These are phyloP conservation scores for Chloroclystis v-ata DNA, from an alignment of 2,888 invertebrate species.

Conservation along the genomic window DNA sequence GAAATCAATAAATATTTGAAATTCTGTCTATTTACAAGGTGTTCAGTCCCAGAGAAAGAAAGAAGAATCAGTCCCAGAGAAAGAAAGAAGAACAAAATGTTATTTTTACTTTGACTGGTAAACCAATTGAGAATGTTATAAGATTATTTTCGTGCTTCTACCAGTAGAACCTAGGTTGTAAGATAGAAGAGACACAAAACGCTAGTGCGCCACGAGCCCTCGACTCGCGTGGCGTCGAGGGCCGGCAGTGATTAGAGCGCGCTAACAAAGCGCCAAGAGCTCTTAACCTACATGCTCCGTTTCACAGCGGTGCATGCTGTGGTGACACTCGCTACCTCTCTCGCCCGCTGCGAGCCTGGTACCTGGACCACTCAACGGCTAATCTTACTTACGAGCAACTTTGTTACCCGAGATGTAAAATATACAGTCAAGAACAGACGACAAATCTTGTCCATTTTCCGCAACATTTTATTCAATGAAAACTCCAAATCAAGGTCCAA, in stretches of 20 bases:
- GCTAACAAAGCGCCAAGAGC: slow-evolving; percentile 74
- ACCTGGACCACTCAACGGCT: slow-evolving; percentile 45
- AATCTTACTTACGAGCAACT: slow-evolving; percentile 45
- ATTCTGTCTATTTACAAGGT: too few relatives aligned
- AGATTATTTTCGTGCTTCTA: not conserved
- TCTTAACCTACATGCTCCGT: slow-evolving; percentile 77
- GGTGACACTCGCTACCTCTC: slow-evolving; percentile 53
- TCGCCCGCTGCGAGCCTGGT: slow-evolving; percentile 56
- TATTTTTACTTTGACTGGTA: too few relatives aligned
- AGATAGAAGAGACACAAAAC: slow-evolving; percentile 67
- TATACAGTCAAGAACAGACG: not conserved
- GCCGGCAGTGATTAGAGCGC: slow-evolving; percentile 75
- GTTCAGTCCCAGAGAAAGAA: too few relatives aligned
- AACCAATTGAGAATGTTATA: not conserved
- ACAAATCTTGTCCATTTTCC: slow-evolving; percentile 3
- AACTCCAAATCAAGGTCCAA: slow-evolving; percentile 44
- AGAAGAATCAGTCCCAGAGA: too few relatives aligned
- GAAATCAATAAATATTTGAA: too few relatives aligned
- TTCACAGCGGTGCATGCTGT: slow-evolving; percentile 57
- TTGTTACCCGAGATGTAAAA: slow-evolving; percentile 3
- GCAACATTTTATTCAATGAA: slow-evolving; percentile 31
- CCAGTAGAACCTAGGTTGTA: slow-evolving; percentile 39
- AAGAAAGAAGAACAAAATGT: not conserved
- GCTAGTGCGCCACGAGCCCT: slow-evolving; percentile 68
- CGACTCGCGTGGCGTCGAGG: slow-evolving; percentile 63